Percentiles rank a stretch among this genome's conserved stretches.
These are phyloP conservation scores for Caenorhabditis tropicalis DNA, from an alignment of 1,140 invertebrate genomes.

Conservation along the genomic window DNA sequence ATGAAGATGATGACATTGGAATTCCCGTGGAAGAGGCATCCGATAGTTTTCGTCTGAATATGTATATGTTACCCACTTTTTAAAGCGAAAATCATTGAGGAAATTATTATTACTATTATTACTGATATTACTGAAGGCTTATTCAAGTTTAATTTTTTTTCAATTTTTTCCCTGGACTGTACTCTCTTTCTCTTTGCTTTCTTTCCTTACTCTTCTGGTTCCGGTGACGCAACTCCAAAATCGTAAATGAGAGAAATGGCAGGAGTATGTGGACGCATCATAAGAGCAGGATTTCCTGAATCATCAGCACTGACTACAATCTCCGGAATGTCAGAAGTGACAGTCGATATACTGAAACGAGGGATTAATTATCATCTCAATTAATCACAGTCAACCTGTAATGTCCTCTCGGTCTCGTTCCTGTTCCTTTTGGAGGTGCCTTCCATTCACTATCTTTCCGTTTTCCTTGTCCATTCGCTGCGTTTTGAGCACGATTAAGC, in stretches of 20 bases:
- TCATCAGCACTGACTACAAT: slow-evolving; percentile 52
- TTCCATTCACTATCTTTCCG: slow-evolving; percentile 33
- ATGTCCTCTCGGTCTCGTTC: slow-evolving; percentile 1
- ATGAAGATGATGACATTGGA: slow-evolving; percentile 9
- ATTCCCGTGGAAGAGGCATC: neutral
- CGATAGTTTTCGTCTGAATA: slow-evolving; percentile 9
- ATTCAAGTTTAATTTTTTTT: too few species aligned
- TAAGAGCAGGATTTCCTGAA: neutral
- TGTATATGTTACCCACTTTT: too few species aligned
- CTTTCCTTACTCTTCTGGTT: neutral
- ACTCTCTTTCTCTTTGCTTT: neutral
- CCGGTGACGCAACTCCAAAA: slow-evolving; percentile 41
- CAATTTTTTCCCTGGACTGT: too few species aligned
- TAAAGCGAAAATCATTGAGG: too few species aligned
- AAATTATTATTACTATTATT: too few species aligned
- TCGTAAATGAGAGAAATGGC: slow-evolving; percentile 51
- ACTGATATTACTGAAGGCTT: too few species aligned
- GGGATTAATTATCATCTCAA: neutral
- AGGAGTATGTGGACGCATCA: slow-evolving; percentile 38
- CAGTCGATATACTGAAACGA: slow-evolving; percentile 46
- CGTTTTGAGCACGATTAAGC: slow-evolving; percentile 28
- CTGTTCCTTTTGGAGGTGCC: neutral
- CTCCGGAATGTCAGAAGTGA: slow-evolving; percentile 48
- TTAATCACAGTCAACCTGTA: neutral
- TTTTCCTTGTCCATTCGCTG: slow-evolving; percentile 4